A percentile compares a stretch with the other conserved stretches of the same genome.
Conservation (phyloP, 2,888 invertebrate genomes). For the Cactoblastis cactorum region DNA sequence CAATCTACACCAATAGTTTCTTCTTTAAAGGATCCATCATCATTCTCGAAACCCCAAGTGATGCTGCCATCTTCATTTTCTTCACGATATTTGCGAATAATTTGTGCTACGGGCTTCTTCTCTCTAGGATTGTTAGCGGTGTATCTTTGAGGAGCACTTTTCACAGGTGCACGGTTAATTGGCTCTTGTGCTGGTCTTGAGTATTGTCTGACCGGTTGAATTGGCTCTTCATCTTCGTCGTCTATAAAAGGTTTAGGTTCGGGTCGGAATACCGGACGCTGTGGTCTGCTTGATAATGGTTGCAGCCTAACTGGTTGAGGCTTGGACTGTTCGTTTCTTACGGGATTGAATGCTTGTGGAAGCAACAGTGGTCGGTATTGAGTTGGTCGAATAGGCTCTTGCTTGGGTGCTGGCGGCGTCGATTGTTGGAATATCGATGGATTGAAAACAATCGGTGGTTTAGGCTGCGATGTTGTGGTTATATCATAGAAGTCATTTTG, state of each 20-base stretch:
- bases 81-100: slow-evolving; percentile 84
- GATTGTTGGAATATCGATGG: slow-evolving; percentile 64
- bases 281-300: slow-evolving; percentile 70
- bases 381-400: slow-evolving; percentile 67
- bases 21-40: slow-evolving; percentile 92
- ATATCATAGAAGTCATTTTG: slow-evolving; percentile 70
- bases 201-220: slow-evolving; percentile 70
- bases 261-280: slow-evolving; percentile 74
- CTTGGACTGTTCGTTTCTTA: slow-evolving; percentile 61
- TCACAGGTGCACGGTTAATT: slow-evolving; percentile 54
- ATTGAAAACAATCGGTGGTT: slow-evolving; percentile 66
- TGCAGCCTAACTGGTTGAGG: slow-evolving; percentile 68
- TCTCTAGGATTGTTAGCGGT: slow-evolving; percentile 60
- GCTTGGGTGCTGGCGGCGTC: slow-evolving; percentile 51
- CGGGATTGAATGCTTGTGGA: slow-evolving; percentile 60
- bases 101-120: slow-evolving; percentile 86
- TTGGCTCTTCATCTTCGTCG: slow-evolving; percentile 64
- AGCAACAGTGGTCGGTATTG: slow-evolving; percentile 63
- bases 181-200: slow-evolving; percentile 60
- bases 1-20: slow-evolving; percentile 90
- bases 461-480: slow-evolving; percentile 68
- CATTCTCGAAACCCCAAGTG: slow-evolving; percentile 93
- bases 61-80: slow-evolving; percentile 90
- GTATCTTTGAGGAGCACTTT: slow-evolving; percentile 58
- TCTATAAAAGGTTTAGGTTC: slow-evolving; percentile 67